Percentiles rank a stretch among this genome's conserved stretches.
These are phyloP conservation scores for Tetheella fluctuosa DNA, from an alignment of 2,888 invertebrate genomes.

Conservation along the genomic window DNA sequence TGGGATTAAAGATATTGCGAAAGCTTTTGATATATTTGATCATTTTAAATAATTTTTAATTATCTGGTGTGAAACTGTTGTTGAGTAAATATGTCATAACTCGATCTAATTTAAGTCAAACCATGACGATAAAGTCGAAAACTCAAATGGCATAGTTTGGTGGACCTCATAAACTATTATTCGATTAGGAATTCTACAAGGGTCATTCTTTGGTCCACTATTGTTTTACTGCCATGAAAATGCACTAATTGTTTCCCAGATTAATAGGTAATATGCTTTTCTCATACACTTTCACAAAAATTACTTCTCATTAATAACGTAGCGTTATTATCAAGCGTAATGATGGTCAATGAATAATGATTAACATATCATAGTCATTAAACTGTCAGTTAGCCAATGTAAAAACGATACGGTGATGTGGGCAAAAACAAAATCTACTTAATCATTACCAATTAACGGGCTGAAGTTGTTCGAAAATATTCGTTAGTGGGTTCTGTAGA, in stretches of 20 bases:
- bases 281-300: not conserved
- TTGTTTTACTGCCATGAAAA: not conserved
- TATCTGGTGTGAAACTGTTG: too few relatives aligned
- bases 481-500: constrained; percentile 11
- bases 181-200: too few relatives aligned
- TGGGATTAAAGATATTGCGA: too few relatives aligned
- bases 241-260: too few relatives aligned
- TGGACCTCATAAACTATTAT: too few relatives aligned
- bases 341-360: constrained; percentile 50
- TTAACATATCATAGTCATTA: constrained; percentile 54
- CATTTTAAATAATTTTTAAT: too few relatives aligned
- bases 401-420: constrained; percentile 21
- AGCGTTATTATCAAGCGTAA: constrained; percentile 27
- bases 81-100: too few relatives aligned
- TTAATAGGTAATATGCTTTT: not conserved
- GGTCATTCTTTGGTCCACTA: not conserved
- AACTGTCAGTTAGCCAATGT: constrained; percentile 38
- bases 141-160: too few relatives aligned
- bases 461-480: constrained; percentile 30
- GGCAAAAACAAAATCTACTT: constrained; percentile 46
- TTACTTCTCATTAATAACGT: not conserved
- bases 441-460: constrained; percentile 50
- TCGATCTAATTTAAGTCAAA: too few relatives aligned
- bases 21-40: too few relatives aligned
- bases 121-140: too few relatives aligned